Evolutionary conservation across 2,113 vertebrate species (phyloP), one percentile per base, ranked within the genome.

Genomic region (Monopterus albus): DNA sequence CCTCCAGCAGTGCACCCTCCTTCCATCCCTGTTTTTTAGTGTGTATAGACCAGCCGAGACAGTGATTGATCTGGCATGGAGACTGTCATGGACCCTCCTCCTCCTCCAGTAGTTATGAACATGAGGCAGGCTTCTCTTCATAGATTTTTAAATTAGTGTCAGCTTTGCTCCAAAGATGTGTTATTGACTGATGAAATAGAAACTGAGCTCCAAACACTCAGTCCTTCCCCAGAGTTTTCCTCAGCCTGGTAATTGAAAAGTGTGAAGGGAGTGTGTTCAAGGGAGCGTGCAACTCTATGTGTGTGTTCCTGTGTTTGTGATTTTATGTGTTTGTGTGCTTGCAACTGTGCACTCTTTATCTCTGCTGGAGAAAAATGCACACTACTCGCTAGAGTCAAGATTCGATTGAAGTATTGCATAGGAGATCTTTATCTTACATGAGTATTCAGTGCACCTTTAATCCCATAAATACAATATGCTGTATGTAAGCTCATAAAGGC

Each of bases 71-170:
- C 89, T 72, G 78, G 56, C 46, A 46, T 69, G 68, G 77, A 85
- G 69, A 75, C 81, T 86, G 70, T 68, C 75, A 46, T 75, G 78
- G 72, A 58, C 72, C 83, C 77, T 70, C 83, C 76, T 81, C 84
- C 82, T 84, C 71, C 79, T 72, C 65, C 83, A 73, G 59, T 86
- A 74, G 84, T 92, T 92, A 93, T 93, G 92, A 93, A 90, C 91
- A 91, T 86, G 87, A 90, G 84, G 85, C 88, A 60, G 85, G 81
- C 79, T 74, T 84, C 87, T 93, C 88, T 87, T 93, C 88, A 94
- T 94, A 90, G 93, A 93, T 94, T 94, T 94, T 94, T 93, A 92
- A 93, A 94, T 94, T 94, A 94, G 92, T 88, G 90, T 91, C 92
- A 93, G 89, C 92, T 93, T 93, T 92, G 89, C 91, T 91, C 89